Evolutionary conservation across 92 coral and sea anemone genomes (phyloP).

Genomic region (Phymanthus crucifer): DNA sequence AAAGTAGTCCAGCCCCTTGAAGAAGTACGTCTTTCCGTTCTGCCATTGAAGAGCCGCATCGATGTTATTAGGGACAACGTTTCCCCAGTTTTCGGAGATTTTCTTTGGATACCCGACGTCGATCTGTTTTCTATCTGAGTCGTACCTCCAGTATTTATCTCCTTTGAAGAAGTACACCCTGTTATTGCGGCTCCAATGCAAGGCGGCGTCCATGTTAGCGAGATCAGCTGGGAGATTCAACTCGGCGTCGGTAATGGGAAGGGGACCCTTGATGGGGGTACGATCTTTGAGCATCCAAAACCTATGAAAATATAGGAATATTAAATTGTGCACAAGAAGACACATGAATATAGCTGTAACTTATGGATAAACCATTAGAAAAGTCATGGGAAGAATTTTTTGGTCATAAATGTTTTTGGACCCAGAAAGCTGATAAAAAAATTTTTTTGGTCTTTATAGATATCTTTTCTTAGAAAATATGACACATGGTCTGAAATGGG

Average conservation of each 20-base stretch:
- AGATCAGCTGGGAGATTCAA: slow-evolving; percentile 51
- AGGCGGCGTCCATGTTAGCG: slow-evolving; percentile 71
- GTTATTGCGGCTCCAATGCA: slow-evolving; percentile 68
- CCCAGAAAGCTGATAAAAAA: no score
- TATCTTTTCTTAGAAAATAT: no score
- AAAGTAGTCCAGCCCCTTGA: slow-evolving; percentile 70
- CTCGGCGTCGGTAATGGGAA: slow-evolving; percentile 35
- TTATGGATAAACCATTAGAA: no score
- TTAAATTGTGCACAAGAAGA: background rate
- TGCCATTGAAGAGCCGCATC: slow-evolving; percentile 86
- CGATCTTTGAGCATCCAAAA: slow-evolving; percentile 45
- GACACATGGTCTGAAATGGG: background rate
- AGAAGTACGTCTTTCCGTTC: slow-evolving; percentile 78
- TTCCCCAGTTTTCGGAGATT: slow-evolving; percentile 61
- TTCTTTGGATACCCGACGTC: slow-evolving; percentile 57
- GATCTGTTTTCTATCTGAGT: slow-evolving; percentile 20
- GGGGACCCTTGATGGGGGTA: slow-evolving; percentile 5
- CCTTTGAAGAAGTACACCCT: slow-evolving; percentile 71
- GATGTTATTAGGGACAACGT: slow-evolving; percentile 58
- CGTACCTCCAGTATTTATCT: slow-evolving; percentile 70
- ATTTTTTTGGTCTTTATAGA: no score
- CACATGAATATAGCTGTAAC: no score
- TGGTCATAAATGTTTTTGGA: no score
- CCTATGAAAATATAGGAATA: slow-evolving; percentile 13
- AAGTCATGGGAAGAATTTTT: no score